phyloP scores from a whole-genome alignment of 2,888 invertebrate genomes.

The Alcis repandata region DNA sequence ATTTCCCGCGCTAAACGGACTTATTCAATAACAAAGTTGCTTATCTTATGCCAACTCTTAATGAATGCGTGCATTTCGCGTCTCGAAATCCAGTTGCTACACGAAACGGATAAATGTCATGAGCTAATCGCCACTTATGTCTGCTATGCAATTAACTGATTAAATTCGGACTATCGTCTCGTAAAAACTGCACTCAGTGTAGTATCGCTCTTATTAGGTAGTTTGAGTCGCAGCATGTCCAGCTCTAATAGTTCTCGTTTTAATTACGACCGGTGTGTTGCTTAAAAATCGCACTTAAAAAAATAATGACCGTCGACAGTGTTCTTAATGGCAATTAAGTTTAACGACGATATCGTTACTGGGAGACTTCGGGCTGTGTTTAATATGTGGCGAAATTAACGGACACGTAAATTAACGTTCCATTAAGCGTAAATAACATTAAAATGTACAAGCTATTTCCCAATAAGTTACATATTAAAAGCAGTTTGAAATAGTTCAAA shows the following conservation, averaged over 20 bases:
- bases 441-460: constrained; percentile 49
- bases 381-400: constrained; percentile 6
- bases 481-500: constrained; percentile 60
- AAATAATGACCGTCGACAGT: constrained; percentile 37
- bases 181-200: constrained; percentile 36
- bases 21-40: constrained; percentile 68
- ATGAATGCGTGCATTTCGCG: constrained; percentile 59
- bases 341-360: constrained; percentile 9
- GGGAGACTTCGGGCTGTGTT: neutral
- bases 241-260: constrained; percentile 24
- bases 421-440: constrained; percentile 44
- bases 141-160: constrained; percentile 45
- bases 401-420: constrained; percentile 15
- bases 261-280: constrained; percentile 33
- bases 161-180: constrained; percentile 40
- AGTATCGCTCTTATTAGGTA: constrained; percentile 35
- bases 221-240: constrained; percentile 15
- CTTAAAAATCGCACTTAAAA: constrained; percentile 27
- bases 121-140: constrained; percentile 38
- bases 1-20: constrained; percentile 58
- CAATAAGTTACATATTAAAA: constrained; percentile 67
- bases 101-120: constrained; percentile 31
- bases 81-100: constrained; percentile 30
- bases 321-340: constrained; percentile 24
- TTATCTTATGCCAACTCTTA: constrained; percentile 66